Evolutionary conservation across 2,797 vertebrate genomes (phyloP).

Genomic region (Chelon labrosus): DNA sequence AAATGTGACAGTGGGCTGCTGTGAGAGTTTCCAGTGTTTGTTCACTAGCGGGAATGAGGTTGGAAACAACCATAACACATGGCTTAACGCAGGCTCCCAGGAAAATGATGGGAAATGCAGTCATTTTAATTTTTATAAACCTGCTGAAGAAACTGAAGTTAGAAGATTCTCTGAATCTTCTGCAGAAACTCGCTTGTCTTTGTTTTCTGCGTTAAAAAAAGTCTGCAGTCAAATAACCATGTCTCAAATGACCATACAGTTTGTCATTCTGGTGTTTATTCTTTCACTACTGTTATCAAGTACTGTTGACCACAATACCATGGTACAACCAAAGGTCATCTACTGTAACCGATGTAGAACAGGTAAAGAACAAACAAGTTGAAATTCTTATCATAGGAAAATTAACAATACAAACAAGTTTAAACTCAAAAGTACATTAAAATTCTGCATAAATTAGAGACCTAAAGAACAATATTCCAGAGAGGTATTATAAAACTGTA

Average conservation of each 20-base stretch:
- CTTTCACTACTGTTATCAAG: conserved; percentile 74
- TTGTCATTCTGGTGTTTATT: conserved; percentile 81
- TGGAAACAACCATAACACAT: conserved; percentile 66
- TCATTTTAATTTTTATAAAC: conserved; percentile 12
- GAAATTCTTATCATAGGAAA: conserved; percentile 69
- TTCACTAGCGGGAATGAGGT: conserved; percentile 55
- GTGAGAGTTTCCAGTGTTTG: conserved; percentile 52
- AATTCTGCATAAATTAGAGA: conserved; percentile 83
- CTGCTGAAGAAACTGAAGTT: conserved; percentile 14
- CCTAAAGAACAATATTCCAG: conserved; percentile 79
- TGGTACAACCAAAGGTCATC: conserved; percentile 65
- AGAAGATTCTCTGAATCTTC: conserved; percentile 18
- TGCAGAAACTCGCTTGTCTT: conserved; percentile 31
- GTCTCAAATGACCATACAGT: conserved; percentile 67
- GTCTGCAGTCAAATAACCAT: conserved; percentile 72
- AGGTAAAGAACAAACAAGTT: conserved; percentile 73
- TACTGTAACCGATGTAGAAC: conserved; percentile 55
- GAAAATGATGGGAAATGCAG: conserved; percentile 51
- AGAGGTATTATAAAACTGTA: conserved; percentile 86
- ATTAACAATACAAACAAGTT: conserved; percentile 79
- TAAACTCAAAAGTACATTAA: conserved; percentile 80
- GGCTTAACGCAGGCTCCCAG: conserved; percentile 36
- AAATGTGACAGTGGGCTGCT: conserved; percentile 34
- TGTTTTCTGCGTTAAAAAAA: conserved; percentile 23
- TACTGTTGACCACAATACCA: conserved; percentile 53